A percentile compares a stretch with the other conserved stretches of the same genome.
These are phyloP conservation scores for Andrena bucephala DNA, from an alignment of 2,888 invertebrate species.

Conservation along the genomic window DNA sequence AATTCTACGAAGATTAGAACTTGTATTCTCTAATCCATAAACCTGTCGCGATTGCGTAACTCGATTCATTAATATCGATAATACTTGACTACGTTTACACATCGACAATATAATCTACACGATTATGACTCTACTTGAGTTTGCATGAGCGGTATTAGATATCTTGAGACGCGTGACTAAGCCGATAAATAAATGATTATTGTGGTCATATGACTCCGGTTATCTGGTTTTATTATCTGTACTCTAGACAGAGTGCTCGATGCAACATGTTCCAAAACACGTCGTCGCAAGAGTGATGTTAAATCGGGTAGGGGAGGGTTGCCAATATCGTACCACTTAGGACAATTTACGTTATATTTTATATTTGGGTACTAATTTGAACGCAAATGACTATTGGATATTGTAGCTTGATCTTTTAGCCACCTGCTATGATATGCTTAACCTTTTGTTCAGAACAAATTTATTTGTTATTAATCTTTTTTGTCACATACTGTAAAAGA, in stretches of 20 bases:
- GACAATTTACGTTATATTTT: too few species aligned
- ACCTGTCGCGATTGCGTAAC: not conserved
- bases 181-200: slow-evolving; percentile 48
- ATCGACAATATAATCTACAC: slow-evolving; percentile 10
- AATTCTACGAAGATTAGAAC: too few species aligned
- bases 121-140: slow-evolving; percentile 34
- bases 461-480: too few species aligned
- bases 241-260: not conserved
- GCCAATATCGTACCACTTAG: too few species aligned
- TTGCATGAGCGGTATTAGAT: slow-evolving; percentile 10
- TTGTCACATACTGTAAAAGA: too few species aligned
- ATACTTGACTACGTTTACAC: slow-evolving; percentile 9
- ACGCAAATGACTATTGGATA: too few species aligned
- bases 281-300: not conserved
- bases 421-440: too few species aligned
- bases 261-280: not conserved
- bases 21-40: too few species aligned
- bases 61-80: not conserved
- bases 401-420: too few species aligned
- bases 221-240: slow-evolving; percentile 37
- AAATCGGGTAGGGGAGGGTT: not conserved
- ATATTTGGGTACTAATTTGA: too few species aligned
- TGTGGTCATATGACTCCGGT: slow-evolving; percentile 45
- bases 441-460: too few species aligned
- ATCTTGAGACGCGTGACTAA: slow-evolving; percentile 9